These are phyloP conservation scores for Tolypeutes matacus DNA, from an alignment of 2,797 vertebrate genomes.

Conservation along the genomic window DNA sequence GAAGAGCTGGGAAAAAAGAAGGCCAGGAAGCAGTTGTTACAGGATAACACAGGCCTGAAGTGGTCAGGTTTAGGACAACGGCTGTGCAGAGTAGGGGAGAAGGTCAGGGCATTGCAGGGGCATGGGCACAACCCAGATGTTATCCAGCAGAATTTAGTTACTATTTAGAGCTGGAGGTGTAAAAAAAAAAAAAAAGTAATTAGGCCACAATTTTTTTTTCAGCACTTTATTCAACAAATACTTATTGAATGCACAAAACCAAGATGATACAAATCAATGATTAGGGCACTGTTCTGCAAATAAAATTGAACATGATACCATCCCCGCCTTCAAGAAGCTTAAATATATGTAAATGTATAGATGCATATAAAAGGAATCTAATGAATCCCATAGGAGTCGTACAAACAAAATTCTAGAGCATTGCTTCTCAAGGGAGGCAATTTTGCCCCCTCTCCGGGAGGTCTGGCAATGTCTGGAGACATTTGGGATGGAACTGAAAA, in stretches of 20 bases:
- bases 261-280: neutral
- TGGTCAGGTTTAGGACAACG: neutral
- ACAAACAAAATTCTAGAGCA: neutral
- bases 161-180: neutral
- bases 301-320: neutral
- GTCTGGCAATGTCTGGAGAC: neutral
- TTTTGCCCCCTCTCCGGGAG: neutral
- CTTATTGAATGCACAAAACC: neutral
- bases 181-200: neutral
- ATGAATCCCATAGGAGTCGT: neutral
- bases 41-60: neutral
- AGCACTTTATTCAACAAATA: neutral
- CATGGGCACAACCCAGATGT: rapidly evolving
- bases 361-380: neutral
- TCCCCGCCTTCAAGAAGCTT: neutral
- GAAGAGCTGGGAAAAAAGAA: neutral
- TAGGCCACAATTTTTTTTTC: rapidly evolving
- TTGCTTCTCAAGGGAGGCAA: neutral
- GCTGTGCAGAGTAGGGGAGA: too few relatives aligned
- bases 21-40: neutral
- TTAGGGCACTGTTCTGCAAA: neutral
- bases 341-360: neutral
- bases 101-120: neutral
- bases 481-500: neutral
- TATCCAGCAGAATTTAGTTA: neutral